Base-by-base conservation (phyloP, 2,113 vertebrate genomes). In the Oxyruncus cristatus region DNA sequence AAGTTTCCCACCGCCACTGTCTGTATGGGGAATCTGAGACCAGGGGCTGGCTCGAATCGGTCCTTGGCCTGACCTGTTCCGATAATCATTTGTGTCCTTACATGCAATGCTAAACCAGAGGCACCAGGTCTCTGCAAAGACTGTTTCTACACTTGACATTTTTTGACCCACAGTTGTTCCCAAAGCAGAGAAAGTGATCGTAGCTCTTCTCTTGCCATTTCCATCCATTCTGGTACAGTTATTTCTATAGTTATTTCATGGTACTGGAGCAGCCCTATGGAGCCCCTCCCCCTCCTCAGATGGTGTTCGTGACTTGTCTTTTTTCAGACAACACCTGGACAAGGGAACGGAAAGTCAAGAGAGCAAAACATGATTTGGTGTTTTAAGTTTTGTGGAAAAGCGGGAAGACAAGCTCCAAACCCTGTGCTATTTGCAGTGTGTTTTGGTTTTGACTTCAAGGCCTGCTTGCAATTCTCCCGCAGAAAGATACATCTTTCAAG, bases 391-490 rank as follows among this genome's bases (percentile, higher is more conserved):
- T 83, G 24, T 62, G 74, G 85, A 89, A 78, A 93, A 75, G 62
- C 71, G 47, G 58, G 52, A 93, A 75, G 15, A 68, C 8, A 30
- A 84, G 30, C 55, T 92, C 71, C 58, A 58, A 91, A 93, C 35
- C 56, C 91, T 92, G 18, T 3, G 30, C 35, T 87, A 61, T 97
- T 82, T 89, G 88, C 92, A 95, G 88, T 66, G 79, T 53, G 11
- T 96, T 97, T 95, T 87, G 88, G 33, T 97, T 97, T 97, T 96
- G 85, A 94, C 90, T 97, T 98, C 94, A 97, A 94, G 94, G 90
- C 59, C 93, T 88, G 47, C 95, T 97, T 97, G 95, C 97, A 98
- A 97, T 96, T 76, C 85, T 97, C 82, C 91, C 47, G 42, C 75
- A 95, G 95, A 96, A 97, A 96, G 32, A 59, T 53, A 16, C 44